Conservation (phyloP, 1,140 invertebrate genomes). For the Neoseiulus cucumeris region DNA sequence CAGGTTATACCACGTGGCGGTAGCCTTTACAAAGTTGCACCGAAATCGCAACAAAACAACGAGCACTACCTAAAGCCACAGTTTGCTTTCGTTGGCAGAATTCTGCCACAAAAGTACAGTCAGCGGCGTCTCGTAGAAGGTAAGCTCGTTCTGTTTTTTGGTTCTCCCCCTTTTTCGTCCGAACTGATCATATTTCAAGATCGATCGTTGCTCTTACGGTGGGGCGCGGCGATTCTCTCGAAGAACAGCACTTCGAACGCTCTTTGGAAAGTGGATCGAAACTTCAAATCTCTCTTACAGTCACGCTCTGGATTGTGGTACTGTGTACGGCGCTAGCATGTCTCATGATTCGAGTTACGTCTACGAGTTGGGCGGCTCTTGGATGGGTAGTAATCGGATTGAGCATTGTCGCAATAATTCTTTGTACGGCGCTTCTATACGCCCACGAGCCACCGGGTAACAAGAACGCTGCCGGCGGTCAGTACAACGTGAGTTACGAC, state of each 20-base stretch:
- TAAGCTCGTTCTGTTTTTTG: neutral
- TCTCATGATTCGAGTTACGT: neutral
- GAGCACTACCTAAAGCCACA: neutral
- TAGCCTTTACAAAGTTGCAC: neutral
- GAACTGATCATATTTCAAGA: neutral
- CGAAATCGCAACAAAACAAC: neutral
- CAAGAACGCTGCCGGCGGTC: neutral
- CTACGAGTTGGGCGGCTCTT: neutral
- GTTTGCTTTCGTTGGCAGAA: neutral
- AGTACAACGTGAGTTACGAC: neutral
- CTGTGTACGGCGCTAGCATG: neutral
- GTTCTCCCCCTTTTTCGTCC: too few species aligned
- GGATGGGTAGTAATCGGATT: neutral
- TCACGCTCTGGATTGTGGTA: neutral
- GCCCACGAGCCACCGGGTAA: neutral
- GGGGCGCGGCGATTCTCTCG: neutral
- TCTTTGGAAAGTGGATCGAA: neutral
- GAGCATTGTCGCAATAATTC: neutral
- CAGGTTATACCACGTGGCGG: neutral
- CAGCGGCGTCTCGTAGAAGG: neutral
- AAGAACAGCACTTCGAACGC: neutral
- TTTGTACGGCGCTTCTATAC: neutral
- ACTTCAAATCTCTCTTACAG: neutral
- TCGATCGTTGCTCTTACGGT: neutral
- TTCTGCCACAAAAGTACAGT: neutral